phyloP scores from a whole-genome alignment of 2,797 vertebrate species.

The Catamblyrhynchus diadema region DNA sequence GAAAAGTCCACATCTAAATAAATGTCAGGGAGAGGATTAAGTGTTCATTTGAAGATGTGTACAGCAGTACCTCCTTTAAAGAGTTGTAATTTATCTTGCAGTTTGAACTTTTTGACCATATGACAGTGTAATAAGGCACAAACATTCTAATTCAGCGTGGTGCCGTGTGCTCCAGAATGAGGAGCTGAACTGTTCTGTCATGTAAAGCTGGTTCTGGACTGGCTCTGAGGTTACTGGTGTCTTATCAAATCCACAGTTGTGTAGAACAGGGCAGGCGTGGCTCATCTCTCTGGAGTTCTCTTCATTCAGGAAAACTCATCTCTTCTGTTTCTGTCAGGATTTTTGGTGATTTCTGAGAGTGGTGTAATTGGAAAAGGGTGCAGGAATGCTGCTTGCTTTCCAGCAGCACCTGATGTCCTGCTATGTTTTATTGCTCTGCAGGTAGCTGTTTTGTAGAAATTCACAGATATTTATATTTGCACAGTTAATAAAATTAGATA shows the following conservation, averaged over 20 bases:
- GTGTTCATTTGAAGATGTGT: neutral
- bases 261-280: neutral
- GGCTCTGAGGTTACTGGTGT: neutral
- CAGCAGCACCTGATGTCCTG: neutral
- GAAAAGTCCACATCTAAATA: neutral
- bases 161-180: fast-evolving
- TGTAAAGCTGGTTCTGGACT: neutral
- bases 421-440: neutral
- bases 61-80: neutral
- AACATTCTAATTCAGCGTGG: neutral
- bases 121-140: neutral
- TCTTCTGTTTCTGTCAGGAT: neutral
- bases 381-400: neutral
- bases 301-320: fast-evolving
- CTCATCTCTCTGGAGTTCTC: neutral
- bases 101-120: neutral
- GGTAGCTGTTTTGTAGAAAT: neutral
- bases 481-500: neutral
- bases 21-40: neutral
- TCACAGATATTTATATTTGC: neutral
- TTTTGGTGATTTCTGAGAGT: neutral
- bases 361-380: neutral
- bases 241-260: fast-evolving
- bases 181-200: neutral
- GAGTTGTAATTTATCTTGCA: neutral